These are phyloP conservation scores for Myoxocephalus aenaeus DNA, from an alignment of 2,797 vertebrate species.

Conservation along the genomic window DNA sequence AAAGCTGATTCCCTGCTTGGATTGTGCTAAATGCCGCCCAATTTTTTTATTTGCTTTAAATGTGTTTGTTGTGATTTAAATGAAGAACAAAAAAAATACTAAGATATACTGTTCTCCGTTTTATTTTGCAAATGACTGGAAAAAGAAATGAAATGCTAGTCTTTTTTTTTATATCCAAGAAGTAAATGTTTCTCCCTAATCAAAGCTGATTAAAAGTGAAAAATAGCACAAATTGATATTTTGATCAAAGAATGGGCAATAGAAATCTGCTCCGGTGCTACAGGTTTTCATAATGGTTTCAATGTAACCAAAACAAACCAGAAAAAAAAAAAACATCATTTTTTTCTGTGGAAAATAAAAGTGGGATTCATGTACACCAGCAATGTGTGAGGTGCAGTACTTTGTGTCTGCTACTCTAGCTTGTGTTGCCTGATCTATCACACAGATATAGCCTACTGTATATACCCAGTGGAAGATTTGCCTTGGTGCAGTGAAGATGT, in stretches of 20 bases:
- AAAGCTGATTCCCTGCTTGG: conserved; percentile 87
- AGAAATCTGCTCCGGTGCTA: conserved; percentile 85
- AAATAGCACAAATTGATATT: conserved; percentile 82
- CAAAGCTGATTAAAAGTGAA: conserved; percentile 72
- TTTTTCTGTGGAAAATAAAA: conserved; percentile 82
- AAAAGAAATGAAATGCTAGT: conserved; percentile 79
- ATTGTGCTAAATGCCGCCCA: conserved; percentile 85
- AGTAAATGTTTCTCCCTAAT: conserved; percentile 71
- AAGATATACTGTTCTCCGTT: conserved; percentile 72
- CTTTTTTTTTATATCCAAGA: conserved; percentile 70
- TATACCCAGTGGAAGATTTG: conserved; percentile 63
- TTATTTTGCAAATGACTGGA: conserved; percentile 81
- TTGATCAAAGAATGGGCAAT: conserved; percentile 81
- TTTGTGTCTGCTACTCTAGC: conserved; percentile 71
- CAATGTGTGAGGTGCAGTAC: conserved; percentile 77
- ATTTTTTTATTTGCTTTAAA: conserved; percentile 80
- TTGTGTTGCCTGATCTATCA: conserved; percentile 52
- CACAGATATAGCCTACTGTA: conserved; percentile 20
- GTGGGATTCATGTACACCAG: conserved; percentile 83
- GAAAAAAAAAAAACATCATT: conserved; percentile 62
- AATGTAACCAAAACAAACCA: conserved; percentile 80
- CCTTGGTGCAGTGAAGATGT: conserved; percentile 79
- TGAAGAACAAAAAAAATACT: conserved; percentile 48
- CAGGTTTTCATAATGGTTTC: conserved; percentile 83
- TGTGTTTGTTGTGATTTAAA: conserved; percentile 85